phyloP scores from a whole-genome alignment of 2,113 vertebrate species.

The Marcusenius ussheri region DNA sequence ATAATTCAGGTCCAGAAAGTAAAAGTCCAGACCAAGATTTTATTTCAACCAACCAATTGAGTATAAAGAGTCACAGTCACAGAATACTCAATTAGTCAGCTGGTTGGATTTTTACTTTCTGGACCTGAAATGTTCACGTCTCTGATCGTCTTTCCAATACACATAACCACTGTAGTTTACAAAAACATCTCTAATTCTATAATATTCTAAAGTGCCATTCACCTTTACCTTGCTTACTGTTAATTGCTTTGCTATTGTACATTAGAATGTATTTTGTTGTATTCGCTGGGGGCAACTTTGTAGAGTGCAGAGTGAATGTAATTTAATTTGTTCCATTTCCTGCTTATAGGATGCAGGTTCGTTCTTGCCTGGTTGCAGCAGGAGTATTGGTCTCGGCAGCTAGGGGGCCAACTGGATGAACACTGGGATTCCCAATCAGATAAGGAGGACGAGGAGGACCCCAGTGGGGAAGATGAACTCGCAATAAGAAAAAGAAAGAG shows the following conservation, averaged over 20 bases:
- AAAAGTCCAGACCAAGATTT: background rate
- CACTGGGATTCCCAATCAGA: slow-evolving; percentile 63
- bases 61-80: background rate
- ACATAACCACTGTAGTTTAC: background rate
- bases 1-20: background rate
- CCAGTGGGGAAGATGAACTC: slow-evolving; percentile 37
- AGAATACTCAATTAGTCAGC: background rate
- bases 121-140: background rate
- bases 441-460: slow-evolving; percentile 39
- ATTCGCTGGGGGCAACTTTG: background rate
- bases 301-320: background rate
- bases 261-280: background rate
- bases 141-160: background rate
- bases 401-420: slow-evolving; percentile 65
- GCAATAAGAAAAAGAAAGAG: slow-evolving; percentile 58
- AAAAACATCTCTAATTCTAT: background rate
- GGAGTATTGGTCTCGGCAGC: slow-evolving; percentile 83
- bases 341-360: slow-evolving; percentile 67
- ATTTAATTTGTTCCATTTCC: background rate
- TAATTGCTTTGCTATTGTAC: background rate
- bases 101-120: background rate
- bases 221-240: background rate
- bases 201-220: background rate
- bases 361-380: slow-evolving; percentile 90
- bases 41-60: background rate